Conservation (phyloP, 1,140 invertebrate genomes). For the Drosophila neocordata region DNA sequence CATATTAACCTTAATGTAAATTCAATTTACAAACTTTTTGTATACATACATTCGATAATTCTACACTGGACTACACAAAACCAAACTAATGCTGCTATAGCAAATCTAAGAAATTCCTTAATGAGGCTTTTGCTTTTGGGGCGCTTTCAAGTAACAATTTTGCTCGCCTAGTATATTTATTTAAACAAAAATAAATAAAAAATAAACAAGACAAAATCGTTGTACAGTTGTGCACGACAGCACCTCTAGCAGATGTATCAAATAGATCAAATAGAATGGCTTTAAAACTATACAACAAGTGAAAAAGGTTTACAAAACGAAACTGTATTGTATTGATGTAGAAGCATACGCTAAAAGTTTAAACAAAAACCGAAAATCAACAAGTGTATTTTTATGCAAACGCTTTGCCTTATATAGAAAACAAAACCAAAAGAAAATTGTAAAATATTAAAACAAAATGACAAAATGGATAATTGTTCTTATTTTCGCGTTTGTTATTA, state of each 20-base stretch:
- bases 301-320: constrained; percentile 68
- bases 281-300: constrained; percentile 30
- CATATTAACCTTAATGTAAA: constrained; percentile 63
- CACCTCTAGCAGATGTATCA: background rate
- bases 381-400: constrained; percentile 81
- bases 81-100: constrained; percentile 28
- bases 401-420: constrained; percentile 74
- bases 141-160: constrained; percentile 61
- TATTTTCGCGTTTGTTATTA: constrained; percentile 19
- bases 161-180: constrained; percentile 50
- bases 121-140: constrained; percentile 59
- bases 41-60: constrained; percentile 48
- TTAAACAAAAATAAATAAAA: constrained; percentile 12
- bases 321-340: constrained; percentile 56
- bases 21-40: constrained; percentile 74
- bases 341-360: constrained; percentile 37
- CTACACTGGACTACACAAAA: constrained; percentile 43
- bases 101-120: constrained; percentile 52
- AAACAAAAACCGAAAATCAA: constrained; percentile 37
- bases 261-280: constrained; percentile 40
- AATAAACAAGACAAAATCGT: background rate
- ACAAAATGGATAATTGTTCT: constrained; percentile 25
- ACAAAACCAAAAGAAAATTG: constrained; percentile 32
- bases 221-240: constrained; percentile 29
- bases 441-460: constrained; percentile 56